phyloP scores from a whole-genome alignment of 2,797 vertebrate genomes.

The Melanotaenia trifasciata region DNA sequence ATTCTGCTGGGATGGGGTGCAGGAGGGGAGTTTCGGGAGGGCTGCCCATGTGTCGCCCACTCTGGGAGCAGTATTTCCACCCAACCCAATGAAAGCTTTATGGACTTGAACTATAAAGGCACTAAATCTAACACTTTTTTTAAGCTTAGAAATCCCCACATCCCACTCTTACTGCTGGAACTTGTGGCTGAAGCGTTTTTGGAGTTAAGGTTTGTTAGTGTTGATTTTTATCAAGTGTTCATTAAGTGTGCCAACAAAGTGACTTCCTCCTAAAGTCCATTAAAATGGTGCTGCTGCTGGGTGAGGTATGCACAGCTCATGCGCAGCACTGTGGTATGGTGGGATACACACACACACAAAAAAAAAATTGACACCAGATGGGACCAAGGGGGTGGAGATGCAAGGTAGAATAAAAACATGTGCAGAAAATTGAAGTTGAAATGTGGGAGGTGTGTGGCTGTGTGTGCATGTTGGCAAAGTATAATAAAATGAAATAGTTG shows the following conservation, averaged over 20 bases:
- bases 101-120: conserved; percentile 95
- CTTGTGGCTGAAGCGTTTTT: conserved; percentile 43
- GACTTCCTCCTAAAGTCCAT: conserved; percentile 90
- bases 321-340: conserved; percentile 73
- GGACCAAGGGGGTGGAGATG: conserved; percentile 73
- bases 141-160: conserved; percentile 79
- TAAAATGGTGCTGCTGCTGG: conserved; percentile 78
- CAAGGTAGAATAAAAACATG: conserved; percentile 79
- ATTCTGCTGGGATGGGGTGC: conserved; percentile 49
- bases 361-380: conserved; percentile 87
- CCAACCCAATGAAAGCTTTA: conserved; percentile 94
- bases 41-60: conserved; percentile 87
- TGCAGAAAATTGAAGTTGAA: conserved; percentile 75
- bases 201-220: conserved; percentile 60
- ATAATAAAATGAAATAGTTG: conserved; percentile 59
- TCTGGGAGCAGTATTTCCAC: conserved; percentile 93
- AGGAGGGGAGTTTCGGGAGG: conserved; percentile 56
- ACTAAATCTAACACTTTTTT: conserved; percentile 90
- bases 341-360: conserved; percentile 68
- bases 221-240: conserved; percentile 91
- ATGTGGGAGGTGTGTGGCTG: conserved; percentile 41
- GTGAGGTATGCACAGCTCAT: conserved; percentile 63
- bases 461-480: conserved; percentile 31
- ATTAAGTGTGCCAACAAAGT: conserved; percentile 86
- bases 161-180: conserved; percentile 31